Conservation (phyloP, 1,140 invertebrate genomes). For the Drosophila erecta region DNA sequence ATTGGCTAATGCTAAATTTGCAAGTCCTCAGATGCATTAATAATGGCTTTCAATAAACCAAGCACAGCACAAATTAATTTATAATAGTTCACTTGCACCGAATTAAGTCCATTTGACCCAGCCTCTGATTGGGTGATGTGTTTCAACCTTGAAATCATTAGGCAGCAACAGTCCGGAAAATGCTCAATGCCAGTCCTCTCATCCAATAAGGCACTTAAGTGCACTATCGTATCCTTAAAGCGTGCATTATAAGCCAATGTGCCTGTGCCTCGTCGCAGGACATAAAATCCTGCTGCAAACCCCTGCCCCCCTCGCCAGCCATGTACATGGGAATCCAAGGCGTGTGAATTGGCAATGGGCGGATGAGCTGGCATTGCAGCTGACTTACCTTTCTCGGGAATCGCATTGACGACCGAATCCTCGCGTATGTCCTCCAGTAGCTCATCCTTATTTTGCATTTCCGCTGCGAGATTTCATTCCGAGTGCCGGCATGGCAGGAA, state of each 20-base stretch:
- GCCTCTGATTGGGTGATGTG: not conserved
- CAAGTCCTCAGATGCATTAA: too few species aligned
- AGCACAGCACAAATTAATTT: not conserved
- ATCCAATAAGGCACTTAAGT: constrained; percentile 10
- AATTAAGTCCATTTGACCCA: not conserved
- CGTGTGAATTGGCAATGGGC: not conserved
- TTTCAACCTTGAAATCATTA: constrained; percentile 1
- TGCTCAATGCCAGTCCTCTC: not conserved
- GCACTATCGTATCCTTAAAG: constrained; percentile 2
- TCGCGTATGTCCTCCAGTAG: constrained; percentile 83
- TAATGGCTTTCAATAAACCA: not conserved
- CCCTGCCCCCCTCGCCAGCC: not conserved
- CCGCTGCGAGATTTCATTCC: constrained; percentile 48
- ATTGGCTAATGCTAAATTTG: too few species aligned
- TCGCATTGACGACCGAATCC: constrained; percentile 74
- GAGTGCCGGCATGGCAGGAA: constrained; percentile 30
- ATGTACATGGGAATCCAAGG: constrained; percentile 15
- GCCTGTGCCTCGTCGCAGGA: constrained; percentile 5
- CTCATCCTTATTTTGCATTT: constrained; percentile 84
- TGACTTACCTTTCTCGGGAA: constrained; percentile 83
- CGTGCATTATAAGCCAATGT: constrained; percentile 1
- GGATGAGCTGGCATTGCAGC: not conserved
- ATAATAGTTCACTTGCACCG: not conserved
- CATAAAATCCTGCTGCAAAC: constrained; percentile 2
- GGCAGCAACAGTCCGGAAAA: not conserved